Conservation (phyloP, 64 coral and sea anemone genomes). For the Stichodactyla mertensii region DNA sequence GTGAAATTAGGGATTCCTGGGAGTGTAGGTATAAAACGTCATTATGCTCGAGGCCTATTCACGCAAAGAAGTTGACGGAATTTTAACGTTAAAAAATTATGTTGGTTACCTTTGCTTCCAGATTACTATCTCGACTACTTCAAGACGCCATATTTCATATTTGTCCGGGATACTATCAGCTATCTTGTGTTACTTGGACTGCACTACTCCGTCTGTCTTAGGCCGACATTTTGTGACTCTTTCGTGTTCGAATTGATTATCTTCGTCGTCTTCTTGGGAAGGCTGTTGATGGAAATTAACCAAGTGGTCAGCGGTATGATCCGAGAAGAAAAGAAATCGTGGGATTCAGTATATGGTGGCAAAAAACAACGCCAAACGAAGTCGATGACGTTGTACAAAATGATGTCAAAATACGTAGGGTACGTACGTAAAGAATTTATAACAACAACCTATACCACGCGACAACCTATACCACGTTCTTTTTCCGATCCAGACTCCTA, state of each 20-base stretch:
- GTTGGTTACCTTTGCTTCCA: neutral
- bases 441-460: too few relatives aligned
- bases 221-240: neutral
- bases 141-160: constrained; percentile 50
- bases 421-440: too few relatives aligned
- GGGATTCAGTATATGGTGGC: neutral
- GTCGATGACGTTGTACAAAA: neutral
- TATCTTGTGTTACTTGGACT: constrained; percentile 18
- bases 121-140: constrained; percentile 48
- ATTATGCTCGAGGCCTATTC: too few relatives aligned
- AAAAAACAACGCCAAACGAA: neutral
- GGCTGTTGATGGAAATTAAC: neutral
- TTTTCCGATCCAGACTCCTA: too few relatives aligned
- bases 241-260: neutral
- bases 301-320: constrained; percentile 7
- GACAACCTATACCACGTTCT: too few relatives aligned
- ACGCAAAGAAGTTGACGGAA: too few relatives aligned
- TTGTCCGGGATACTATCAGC: constrained; percentile 23
- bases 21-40: too few relatives aligned
- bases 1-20: too few relatives aligned
- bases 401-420: neutral
- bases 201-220: constrained; percentile 13
- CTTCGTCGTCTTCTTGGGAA: constrained; percentile 4
- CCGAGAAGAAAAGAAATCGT: neutral
- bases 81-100: too few relatives aligned